A percentile compares a stretch with the other conserved stretches of the same genome.
phyloP scores from a whole-genome alignment of 2,113 vertebrate species.

The Brevimyrus niger region DNA sequence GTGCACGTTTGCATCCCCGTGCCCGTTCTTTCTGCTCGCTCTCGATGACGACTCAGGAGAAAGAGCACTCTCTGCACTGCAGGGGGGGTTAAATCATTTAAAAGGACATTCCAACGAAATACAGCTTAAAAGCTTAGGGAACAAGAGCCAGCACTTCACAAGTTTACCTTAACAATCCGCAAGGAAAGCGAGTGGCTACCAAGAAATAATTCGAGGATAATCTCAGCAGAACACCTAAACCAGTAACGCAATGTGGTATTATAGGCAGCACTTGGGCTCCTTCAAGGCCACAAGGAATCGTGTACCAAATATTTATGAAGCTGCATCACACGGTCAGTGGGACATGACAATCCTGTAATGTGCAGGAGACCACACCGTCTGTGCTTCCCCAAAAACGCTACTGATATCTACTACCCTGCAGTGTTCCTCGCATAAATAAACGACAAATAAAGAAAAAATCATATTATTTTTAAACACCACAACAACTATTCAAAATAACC shows the following conservation, averaged over 20 bases:
- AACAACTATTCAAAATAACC: background rate
- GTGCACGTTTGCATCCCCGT: background rate
- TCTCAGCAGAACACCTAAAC: background rate
- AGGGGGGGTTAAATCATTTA: background rate
- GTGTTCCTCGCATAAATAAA: background rate
- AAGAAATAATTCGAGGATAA: constrained; percentile 4
- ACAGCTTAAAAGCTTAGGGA: background rate
- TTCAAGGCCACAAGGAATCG: background rate
- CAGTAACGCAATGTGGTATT: background rate
- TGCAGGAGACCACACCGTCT: background rate
- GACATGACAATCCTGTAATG: background rate
- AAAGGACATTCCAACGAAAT: background rate
- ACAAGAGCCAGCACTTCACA: background rate
- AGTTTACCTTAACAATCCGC: background rate
- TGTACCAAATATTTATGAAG: background rate
- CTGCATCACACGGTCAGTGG: background rate
- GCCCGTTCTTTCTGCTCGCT: background rate
- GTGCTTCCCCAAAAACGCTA: background rate
- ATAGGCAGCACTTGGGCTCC: background rate
- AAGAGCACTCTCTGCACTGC: background rate
- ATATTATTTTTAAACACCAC: background rate
- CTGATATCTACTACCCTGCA: background rate
- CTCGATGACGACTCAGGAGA: background rate
- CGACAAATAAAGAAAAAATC: background rate
- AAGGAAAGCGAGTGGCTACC: background rate